Evolutionary conservation across 2,888 invertebrate species (phyloP).

Genomic region (Watsonalla cultraria): DNA sequence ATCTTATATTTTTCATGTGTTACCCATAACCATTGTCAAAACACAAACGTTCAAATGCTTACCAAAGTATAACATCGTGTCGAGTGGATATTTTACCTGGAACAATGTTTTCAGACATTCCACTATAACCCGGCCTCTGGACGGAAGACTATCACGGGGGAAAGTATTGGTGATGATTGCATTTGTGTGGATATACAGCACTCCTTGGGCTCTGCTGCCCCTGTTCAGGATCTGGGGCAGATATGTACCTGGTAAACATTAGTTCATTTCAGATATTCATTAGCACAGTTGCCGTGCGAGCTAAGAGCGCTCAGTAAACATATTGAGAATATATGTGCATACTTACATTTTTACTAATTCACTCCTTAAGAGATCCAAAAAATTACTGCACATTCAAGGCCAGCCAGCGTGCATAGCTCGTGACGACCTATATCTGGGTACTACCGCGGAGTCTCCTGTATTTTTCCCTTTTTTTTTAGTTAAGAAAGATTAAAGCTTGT

Average conservation of each 20-base stretch:
- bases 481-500: too few species aligned
- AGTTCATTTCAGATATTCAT: too few species aligned
- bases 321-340: not conserved
- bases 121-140: slow-evolving; percentile 89
- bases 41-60: not conserved
- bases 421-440: too few species aligned
- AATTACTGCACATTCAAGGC: too few species aligned
- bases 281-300: too few species aligned
- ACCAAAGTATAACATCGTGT: not conserved
- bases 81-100: not conserved
- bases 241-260: slow-evolving; percentile 84
- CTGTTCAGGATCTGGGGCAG: slow-evolving; percentile 91
- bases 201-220: slow-evolving; percentile 91
- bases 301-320: too few species aligned
- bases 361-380: slow-evolving; percentile 6
- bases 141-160: slow-evolving; percentile 88
- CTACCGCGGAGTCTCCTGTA: too few species aligned
- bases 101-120: slow-evolving; percentile 58
- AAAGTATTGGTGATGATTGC: slow-evolving; percentile 87
- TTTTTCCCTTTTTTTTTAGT: too few species aligned
- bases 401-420: too few species aligned
- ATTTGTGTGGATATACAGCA: slow-evolving; percentile 85
- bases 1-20: too few species aligned
- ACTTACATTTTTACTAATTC: not conserved
- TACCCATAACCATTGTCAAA: too few species aligned